phyloP scores from a whole-genome alignment of 2,113 vertebrate species.

The Heterotilapia buettikoferi region DNA sequence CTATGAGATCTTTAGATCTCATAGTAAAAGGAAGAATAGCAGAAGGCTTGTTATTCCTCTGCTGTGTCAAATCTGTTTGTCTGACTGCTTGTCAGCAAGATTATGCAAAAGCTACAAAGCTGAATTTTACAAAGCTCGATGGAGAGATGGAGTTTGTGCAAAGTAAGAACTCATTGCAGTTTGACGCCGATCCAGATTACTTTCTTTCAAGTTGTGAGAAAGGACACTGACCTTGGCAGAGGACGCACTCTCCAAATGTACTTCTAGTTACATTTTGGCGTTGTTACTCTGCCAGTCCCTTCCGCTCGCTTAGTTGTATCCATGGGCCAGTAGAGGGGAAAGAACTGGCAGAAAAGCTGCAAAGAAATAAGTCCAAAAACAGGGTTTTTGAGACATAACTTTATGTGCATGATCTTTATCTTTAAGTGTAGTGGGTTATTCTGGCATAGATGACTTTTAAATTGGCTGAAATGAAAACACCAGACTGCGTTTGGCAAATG shows the following conservation, averaged over 20 bases:
- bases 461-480: not conserved
- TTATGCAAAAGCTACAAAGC: not conserved
- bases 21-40: too few species aligned
- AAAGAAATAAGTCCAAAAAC: not conserved
- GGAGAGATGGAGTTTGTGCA: not conserved
- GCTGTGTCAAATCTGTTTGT: not conserved
- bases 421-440: slow-evolving; percentile 31
- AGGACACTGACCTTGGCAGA: not conserved
- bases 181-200: not conserved
- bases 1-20: not conserved
- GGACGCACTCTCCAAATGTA: not conserved
- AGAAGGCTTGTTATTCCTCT: not conserved
- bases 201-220: not conserved
- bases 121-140: not conserved
- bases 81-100: not conserved
- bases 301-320: slow-evolving; percentile 15
- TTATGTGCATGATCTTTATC: slow-evolving; percentile 9
- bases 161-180: not conserved
- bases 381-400: slow-evolving; percentile 6
- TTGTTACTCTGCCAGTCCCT: slow-evolving; percentile 13
- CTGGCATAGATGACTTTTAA: slow-evolving; percentile 1
- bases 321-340: slow-evolving; percentile 3
- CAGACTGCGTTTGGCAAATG: slow-evolving; percentile 7
- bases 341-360: not conserved
- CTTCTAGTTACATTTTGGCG: not conserved